phyloP scores from a whole-genome alignment of 1,140 invertebrate genomes.

The Andricus grossulariae region DNA sequence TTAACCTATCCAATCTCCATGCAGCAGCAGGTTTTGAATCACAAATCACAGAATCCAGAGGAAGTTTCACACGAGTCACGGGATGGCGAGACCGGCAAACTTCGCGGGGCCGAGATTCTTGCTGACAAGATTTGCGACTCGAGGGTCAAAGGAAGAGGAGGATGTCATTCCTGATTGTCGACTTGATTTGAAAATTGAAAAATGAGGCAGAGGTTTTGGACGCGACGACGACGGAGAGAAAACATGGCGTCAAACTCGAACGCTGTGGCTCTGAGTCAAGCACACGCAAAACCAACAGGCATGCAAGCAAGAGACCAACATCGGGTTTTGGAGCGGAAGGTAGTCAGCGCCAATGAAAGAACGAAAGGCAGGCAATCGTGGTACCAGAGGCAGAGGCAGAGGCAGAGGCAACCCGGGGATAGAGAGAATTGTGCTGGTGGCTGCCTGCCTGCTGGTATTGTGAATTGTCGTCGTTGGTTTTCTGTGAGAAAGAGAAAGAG shows the following conservation, averaged over 20 bases:
- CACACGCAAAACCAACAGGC: too few species aligned
- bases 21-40: background rate
- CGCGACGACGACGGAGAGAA: constrained; percentile 22
- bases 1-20: constrained; percentile 16
- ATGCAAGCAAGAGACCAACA: too few species aligned
- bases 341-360: constrained; percentile 34
- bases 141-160: too few species aligned
- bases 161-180: too few species aligned
- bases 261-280: background rate
- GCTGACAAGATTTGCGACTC: too few species aligned
- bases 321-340: constrained; percentile 1
- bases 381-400: background rate
- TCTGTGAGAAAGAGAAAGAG: background rate
- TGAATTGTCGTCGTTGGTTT: background rate
- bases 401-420: constrained; percentile 28
- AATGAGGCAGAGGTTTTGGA: background rate
- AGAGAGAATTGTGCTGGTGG: background rate
- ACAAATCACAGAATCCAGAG: background rate
- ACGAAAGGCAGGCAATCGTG: constrained; percentile 33
- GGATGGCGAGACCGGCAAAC: background rate
- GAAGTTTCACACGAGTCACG: background rate
- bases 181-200: background rate
- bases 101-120: too few species aligned
- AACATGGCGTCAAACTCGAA: constrained; percentile 17
- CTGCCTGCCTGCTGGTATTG: too few species aligned